Base-by-base conservation (phyloP, 2,113 vertebrate genomes). In the Ia io region DNA sequence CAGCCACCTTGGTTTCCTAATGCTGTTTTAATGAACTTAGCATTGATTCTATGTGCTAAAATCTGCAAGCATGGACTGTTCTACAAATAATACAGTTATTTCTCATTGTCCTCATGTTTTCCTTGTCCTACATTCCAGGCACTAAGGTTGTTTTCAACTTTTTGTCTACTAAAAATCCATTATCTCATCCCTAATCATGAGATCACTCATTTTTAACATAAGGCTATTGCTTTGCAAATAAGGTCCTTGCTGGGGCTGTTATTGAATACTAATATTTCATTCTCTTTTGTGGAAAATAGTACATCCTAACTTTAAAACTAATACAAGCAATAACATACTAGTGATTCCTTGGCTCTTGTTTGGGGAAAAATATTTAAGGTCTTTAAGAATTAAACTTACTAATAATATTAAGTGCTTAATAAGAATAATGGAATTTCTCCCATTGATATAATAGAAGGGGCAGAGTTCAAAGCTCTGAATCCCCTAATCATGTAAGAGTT, bases 21-120 rank as follows among this genome's bases (percentile, higher is more conserved):
- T 80, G 35, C 32, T 88, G 42, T 88, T 98, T 91, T 95, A 69
- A 97, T 95, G 69, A 87, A 95, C 78, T 95, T 94, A 88, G n/a
- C 92, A 87, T 61, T 86, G 89, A 94, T 30, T 94, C 51, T 65
- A 32, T 59, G 6, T 42, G 28, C 47, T 92, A 42, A 98, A 95
- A 94, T 63, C 10, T 96, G 56, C 5, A 94, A 70, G 90, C 63
- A 51, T 10, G 25, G 14, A 88, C 76, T 80, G 32, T 47, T 96
- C 61, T 82, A 84, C 30, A 88, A 25, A 35, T 80, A 88, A 59
- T 67, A 76, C 97, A 90, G 4, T 32, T 37, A 86, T 96, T 94
- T 78, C 69, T 97, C 42, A 47, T 79, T 76, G n/a, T 53, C 37
- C 91, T 90, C 6, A 12, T 14, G 5, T 17, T 95, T 28, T 44